Percentiles rank a stretch among this genome's conserved stretches.
Evolutionary conservation across 2,113 vertebrate genomes (phyloP).

Genomic region (Urocitellus parryii): DNA sequence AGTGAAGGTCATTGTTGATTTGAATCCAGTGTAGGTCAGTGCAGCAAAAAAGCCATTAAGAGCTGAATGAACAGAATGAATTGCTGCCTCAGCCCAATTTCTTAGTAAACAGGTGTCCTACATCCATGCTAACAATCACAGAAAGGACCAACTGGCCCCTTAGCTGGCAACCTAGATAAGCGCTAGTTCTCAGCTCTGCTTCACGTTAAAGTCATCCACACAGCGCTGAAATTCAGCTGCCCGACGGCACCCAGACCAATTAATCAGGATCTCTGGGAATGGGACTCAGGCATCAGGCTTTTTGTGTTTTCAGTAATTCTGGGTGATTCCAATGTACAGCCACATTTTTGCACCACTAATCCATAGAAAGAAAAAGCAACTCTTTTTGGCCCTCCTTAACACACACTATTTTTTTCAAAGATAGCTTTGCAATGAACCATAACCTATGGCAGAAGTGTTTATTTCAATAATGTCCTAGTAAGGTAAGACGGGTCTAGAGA

Average conservation of each 20-base stretch:
- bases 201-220: background rate
- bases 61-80: slow-evolving; percentile 66
- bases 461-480: background rate
- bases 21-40: slow-evolving; percentile 65
- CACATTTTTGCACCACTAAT: background rate
- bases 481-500: background rate
- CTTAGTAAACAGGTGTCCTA: slow-evolving; percentile 63
- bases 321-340: background rate
- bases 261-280: background rate
- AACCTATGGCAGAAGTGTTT: background rate
- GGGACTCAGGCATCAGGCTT: background rate
- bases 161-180: background rate
- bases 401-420: background rate
- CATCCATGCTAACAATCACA: slow-evolving; percentile 46
- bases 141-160: background rate
- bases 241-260: background rate
- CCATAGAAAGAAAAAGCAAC: background rate
- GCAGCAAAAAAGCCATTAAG: slow-evolving; percentile 69
- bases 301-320: background rate
- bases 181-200: background rate
- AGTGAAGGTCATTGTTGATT: slow-evolving; percentile 76
- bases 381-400: background rate
- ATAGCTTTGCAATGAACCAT: slow-evolving; percentile 16
- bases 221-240: background rate
- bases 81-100: slow-evolving; percentile 48